A percentile compares a stretch with the other conserved stretches of the same genome.
These are phyloP conservation scores for Petromus typicus DNA, from an alignment of 2,113 vertebrate genomes.

Conservation along the genomic window DNA sequence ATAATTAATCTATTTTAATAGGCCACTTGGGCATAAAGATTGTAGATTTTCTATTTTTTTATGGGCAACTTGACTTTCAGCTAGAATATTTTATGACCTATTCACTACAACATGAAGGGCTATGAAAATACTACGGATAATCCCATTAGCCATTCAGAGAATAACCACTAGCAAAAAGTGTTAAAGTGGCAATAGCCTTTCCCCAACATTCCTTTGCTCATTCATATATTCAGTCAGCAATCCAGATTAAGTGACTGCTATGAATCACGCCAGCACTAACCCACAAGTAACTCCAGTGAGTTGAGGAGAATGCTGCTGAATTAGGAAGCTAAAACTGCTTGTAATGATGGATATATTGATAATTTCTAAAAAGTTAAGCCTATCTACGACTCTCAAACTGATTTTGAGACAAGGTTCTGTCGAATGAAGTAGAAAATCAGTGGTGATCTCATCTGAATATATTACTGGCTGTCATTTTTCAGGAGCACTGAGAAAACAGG, in stretches of 20 bases:
- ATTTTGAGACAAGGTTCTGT: not conserved
- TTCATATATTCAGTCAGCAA: not conserved
- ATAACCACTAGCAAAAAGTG: not conserved
- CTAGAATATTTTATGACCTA: slow-evolving; percentile 66
- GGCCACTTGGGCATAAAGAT: slow-evolving; percentile 59
- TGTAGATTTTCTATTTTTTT: slow-evolving; percentile 70
- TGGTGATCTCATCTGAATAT: not conserved
- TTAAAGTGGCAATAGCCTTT: not conserved
- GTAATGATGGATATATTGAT: not conserved
- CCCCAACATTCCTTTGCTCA: not conserved
- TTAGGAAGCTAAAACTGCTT: not conserved
- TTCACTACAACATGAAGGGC: slow-evolving; percentile 45
- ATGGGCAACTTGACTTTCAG: slow-evolving; percentile 70
- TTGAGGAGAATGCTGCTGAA: not conserved
- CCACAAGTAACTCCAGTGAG: not conserved
- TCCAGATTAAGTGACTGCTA: not conserved
- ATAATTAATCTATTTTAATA: slow-evolving; percentile 73
- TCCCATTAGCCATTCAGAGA: not conserved
- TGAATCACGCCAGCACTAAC: not conserved
- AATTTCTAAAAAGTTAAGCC: not conserved
- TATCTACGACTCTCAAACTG: not conserved
- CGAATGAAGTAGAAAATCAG: not conserved
- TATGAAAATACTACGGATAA: not conserved
- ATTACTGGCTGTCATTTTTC: not conserved
- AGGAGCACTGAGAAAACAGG: not conserved